Conservation (phyloP, 2,888 invertebrate genomes). For the Nyleta sp. region DNA sequence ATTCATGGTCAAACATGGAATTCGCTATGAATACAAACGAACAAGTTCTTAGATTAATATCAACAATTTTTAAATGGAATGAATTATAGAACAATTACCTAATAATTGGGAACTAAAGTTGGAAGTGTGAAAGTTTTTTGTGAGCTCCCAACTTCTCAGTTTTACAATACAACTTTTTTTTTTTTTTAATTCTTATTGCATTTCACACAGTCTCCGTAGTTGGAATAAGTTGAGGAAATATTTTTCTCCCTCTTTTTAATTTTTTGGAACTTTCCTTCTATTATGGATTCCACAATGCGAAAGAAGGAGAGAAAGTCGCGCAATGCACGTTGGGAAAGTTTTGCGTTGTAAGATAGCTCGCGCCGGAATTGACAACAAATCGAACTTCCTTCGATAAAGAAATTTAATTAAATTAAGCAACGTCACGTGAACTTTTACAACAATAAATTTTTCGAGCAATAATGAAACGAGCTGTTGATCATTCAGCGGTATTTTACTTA, state of each 20-base stretch:
- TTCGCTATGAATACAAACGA: not conserved
- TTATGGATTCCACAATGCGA: conserved; percentile 55
- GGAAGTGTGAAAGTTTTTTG: conserved; percentile 48
- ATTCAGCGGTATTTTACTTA: too few relatives aligned
- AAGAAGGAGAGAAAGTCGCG: conserved; percentile 58
- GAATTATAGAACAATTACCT: conserved; percentile 43
- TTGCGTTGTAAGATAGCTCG: conserved; percentile 58
- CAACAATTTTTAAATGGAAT: conserved; percentile 14
- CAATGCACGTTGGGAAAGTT: conserved; percentile 52
- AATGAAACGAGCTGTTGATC: too few relatives aligned
- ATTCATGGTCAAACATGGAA: too few relatives aligned
- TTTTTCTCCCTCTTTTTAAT: conserved; percentile 54
- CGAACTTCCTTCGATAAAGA: conserved; percentile 58
- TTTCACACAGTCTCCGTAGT: conserved; percentile 44
- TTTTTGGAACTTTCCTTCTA: conserved; percentile 58
- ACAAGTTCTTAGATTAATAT: conserved; percentile 9
- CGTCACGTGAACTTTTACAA: conserved; percentile 37
- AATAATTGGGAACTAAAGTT: conserved; percentile 38
- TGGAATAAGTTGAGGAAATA: conserved; percentile 54
- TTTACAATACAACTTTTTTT: conserved; percentile 54
- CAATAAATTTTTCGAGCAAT: conserved; percentile 28
- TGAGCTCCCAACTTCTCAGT: conserved; percentile 32
- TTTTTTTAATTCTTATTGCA: conserved; percentile 55
- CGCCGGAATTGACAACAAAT: conserved; percentile 63
- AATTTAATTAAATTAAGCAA: conserved; percentile 64